These are phyloP conservation scores for Adelognathus sp. DNA, from an alignment of 2,888 invertebrate genomes.

Conservation along the genomic window DNA sequence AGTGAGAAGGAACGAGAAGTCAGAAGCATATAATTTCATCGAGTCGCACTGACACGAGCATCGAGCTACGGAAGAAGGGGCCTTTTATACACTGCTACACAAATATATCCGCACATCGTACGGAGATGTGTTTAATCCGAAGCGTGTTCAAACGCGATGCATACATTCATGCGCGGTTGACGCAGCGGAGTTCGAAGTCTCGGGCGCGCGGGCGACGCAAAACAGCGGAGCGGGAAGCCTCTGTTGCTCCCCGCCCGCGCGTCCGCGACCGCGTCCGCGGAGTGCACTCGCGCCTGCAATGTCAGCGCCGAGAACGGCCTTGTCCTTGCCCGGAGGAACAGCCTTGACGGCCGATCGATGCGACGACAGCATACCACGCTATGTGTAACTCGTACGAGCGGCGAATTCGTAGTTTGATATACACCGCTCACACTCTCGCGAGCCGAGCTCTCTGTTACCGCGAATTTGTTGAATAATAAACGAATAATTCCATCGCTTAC, in stretches of 20 bases:
- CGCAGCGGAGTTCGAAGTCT: constrained; percentile 59
- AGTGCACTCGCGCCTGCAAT: constrained; percentile 68
- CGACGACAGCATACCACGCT: constrained; percentile 57
- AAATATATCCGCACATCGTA: neutral
- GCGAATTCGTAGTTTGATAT: too few species aligned
- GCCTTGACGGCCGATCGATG: constrained; percentile 77
- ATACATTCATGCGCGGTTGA: neutral
- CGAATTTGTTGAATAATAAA: too few species aligned
- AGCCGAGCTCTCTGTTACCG: too few species aligned
- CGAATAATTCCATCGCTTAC: too few species aligned
- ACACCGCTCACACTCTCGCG: too few species aligned
- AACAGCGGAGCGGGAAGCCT: constrained; percentile 26
- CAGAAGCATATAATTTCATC: constrained; percentile 23
- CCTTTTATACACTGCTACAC: neutral
- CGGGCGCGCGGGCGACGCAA: constrained; percentile 47
- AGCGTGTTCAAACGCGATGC: neutral
- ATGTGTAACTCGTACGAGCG: too few species aligned
- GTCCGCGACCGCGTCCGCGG: constrained; percentile 40
- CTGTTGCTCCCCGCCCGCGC: constrained; percentile 42
- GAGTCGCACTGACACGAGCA: constrained; percentile 19
- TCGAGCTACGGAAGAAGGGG: constrained; percentile 8
- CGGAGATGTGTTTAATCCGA: neutral
- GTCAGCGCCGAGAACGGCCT: constrained; percentile 73
- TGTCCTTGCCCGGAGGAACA: constrained; percentile 75
- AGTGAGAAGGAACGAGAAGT: neutral